Evolutionary conservation across 2,888 invertebrate genomes (phyloP).

Genomic region (Fissipunctia ypsillon): DNA sequence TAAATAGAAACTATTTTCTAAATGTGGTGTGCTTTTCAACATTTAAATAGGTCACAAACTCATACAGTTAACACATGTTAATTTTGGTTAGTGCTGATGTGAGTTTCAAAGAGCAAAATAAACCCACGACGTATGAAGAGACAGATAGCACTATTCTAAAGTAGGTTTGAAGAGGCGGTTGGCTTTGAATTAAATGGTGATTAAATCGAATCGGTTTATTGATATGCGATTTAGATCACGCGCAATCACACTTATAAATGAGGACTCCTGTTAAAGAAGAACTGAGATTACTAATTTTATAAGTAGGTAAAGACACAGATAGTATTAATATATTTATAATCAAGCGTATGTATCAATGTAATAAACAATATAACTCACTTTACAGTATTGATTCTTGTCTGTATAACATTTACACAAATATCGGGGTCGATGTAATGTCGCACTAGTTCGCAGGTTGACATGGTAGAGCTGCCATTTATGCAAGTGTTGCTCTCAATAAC

Average conservation of each 20-base stretch:
- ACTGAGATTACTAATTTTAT: conserved; percentile 33
- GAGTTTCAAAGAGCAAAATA: conserved; percentile 38
- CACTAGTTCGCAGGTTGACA: conserved; percentile 52
- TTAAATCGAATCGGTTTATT: conserved; percentile 44
- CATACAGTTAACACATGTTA: conserved; percentile 59
- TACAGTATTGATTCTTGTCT: conserved; percentile 49
- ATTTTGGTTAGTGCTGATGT: conserved; percentile 56
- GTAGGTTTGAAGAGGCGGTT: conserved; percentile 21
- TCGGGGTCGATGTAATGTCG: conserved; percentile 59
- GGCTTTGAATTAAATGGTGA: conserved; percentile 37
- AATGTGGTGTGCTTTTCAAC: conserved; percentile 58
- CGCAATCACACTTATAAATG: conserved; percentile 50
- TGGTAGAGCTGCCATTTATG: conserved; percentile 55
- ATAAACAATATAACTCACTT: conserved; percentile 39
- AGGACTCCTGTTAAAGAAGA: conserved; percentile 43
- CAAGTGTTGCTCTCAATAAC: conserved; percentile 57
- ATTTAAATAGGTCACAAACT: conserved; percentile 60
- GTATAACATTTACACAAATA: conserved; percentile 55
- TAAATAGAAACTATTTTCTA: conserved; percentile 60
- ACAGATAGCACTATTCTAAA: conserved; percentile 22
- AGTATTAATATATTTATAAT: conserved; percentile 33
- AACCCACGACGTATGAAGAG: conserved; percentile 13
- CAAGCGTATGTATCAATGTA: conserved; percentile 27
- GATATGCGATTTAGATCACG: conserved; percentile 51
- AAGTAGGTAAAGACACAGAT: conserved; percentile 29